A percentile compares a stretch with the other conserved stretches of the same genome.
Conservation (phyloP, 2,888 invertebrate species). For the Volucella zonaria region DNA sequence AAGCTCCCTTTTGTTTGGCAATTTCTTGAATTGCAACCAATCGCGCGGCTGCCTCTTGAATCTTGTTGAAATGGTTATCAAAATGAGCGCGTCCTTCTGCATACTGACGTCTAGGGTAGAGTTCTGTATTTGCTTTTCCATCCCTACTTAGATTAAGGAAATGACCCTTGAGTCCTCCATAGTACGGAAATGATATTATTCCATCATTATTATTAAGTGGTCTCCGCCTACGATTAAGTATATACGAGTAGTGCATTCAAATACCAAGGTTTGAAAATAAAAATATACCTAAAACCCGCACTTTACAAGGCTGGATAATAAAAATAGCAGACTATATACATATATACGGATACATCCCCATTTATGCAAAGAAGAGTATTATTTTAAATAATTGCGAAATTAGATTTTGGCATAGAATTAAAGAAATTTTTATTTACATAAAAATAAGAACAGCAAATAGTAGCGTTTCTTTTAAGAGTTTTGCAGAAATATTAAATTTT, state of each 20-base stretch:
- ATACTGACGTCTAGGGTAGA: slow-evolving; percentile 51
- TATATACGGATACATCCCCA: neutral
- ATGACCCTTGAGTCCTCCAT: slow-evolving; percentile 89
- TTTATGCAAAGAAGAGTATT: neutral
- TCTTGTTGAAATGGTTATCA: slow-evolving; percentile 84
- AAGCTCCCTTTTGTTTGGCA: slow-evolving; percentile 85
- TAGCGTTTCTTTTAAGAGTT: slow-evolving; percentile 52
- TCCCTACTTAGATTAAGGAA: slow-evolving; percentile 82
- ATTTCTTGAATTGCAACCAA: slow-evolving; percentile 85
- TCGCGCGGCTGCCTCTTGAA: slow-evolving; percentile 85
- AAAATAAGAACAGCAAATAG: slow-evolving; percentile 35
- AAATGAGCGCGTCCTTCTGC: slow-evolving; percentile 78
- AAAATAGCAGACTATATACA: too few relatives aligned
- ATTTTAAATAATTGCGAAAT: slow-evolving; percentile 6
- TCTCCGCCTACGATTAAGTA: slow-evolving; percentile 56
- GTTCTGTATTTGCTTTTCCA: slow-evolving; percentile 75
- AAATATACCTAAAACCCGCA: slow-evolving; percentile 7
- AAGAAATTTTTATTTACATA: slow-evolving; percentile 63
- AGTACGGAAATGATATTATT: slow-evolving; percentile 84
- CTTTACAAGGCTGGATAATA: neutral
- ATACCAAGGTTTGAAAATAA: slow-evolving; percentile 37
- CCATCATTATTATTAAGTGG: slow-evolving; percentile 43
- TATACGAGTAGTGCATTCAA: slow-evolving; percentile 41
- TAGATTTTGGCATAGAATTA: slow-evolving; percentile 20
- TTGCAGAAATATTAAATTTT: slow-evolving; percentile 63